Conservation (phyloP, 2,888 invertebrate genomes). For the Acleris emargana region DNA sequence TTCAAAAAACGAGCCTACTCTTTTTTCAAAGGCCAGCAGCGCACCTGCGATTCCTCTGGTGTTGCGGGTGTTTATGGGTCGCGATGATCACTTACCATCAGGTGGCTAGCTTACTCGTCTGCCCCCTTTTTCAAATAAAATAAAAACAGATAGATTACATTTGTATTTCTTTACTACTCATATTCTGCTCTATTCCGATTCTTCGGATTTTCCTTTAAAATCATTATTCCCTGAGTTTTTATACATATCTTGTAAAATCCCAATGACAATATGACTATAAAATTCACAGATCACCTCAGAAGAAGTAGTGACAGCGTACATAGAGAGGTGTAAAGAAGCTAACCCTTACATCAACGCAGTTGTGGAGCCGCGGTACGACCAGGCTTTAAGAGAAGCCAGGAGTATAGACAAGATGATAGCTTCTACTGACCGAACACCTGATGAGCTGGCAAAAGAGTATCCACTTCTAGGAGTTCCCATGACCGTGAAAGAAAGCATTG, state of each 20-base stretch:
- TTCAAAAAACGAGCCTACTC: too few relatives aligned
- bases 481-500: conserved; percentile 92
- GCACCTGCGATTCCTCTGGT: too few relatives aligned
- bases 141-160: too few relatives aligned
- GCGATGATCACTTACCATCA: too few relatives aligned
- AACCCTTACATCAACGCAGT: conserved; percentile 92
- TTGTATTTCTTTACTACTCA: too few relatives aligned
- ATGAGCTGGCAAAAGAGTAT: conserved; percentile 86
- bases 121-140: too few relatives aligned
- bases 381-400: conserved; percentile 89
- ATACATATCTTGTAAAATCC: not conserved
- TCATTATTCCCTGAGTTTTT: too few relatives aligned
- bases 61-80: too few relatives aligned
- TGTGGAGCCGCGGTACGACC: conserved; percentile 89
- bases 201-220: too few relatives aligned
- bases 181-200: too few relatives aligned
- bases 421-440: conserved; percentile 79
- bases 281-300: conserved; percentile 86
- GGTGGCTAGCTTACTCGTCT: too few relatives aligned
- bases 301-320: conserved; percentile 88
- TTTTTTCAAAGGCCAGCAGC: too few relatives aligned
- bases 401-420: conserved; percentile 87
- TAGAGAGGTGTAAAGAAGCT: conserved; percentile 89
- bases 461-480: conserved; percentile 93
- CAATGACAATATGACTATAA: not conserved